A percentile compares a stretch with the other conserved stretches of the same genome.
Conservation (phyloP, 2,888 invertebrate genomes). For the Melinopterus prodromus region DNA sequence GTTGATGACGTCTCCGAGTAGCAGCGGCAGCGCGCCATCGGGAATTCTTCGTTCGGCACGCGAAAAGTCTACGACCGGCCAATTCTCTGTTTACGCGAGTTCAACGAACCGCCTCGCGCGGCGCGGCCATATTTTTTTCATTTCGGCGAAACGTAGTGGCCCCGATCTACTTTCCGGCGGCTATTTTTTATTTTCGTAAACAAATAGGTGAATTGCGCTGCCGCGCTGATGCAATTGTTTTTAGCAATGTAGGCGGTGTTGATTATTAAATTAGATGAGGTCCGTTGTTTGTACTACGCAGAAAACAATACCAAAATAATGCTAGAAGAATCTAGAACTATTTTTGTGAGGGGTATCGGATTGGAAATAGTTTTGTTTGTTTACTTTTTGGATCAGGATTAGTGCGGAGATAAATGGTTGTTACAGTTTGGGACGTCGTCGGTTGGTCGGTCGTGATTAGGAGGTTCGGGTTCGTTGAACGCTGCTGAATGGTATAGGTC, state of each 20-base stretch:
- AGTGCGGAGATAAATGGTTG: not conserved
- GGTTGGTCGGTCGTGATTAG: not conserved
- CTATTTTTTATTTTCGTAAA: constrained; percentile 18
- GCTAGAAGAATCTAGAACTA: not conserved
- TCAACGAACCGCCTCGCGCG: constrained; percentile 42
- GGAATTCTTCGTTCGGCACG: constrained; percentile 47
- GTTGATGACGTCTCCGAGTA: constrained; percentile 54
- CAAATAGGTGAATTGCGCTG: constrained; percentile 6
- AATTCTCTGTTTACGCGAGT: constrained; percentile 41
- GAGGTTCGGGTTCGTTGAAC: not conserved
- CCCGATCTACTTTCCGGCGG: constrained; percentile 25
- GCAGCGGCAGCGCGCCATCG: constrained; percentile 51
- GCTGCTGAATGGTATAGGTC: constrained; percentile 4
- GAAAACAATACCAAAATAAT: not conserved
- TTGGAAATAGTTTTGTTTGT: not conserved
- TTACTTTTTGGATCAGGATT: not conserved
- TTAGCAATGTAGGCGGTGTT: not conserved
- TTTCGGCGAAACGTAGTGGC: constrained; percentile 18
- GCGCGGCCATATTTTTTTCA: constrained; percentile 29
- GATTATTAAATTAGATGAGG: not conserved
- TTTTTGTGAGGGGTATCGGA: not conserved
- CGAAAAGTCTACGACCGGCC: constrained; percentile 64
- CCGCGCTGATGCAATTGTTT: not conserved
- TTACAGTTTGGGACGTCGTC: constrained; percentile 4
- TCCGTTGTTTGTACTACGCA: not conserved